Percentiles rank a stretch among this genome's conserved stretches.
Evolutionary conservation across 2,797 vertebrate species (phyloP).

Genomic region (Lutjanus campechanus): DNA sequence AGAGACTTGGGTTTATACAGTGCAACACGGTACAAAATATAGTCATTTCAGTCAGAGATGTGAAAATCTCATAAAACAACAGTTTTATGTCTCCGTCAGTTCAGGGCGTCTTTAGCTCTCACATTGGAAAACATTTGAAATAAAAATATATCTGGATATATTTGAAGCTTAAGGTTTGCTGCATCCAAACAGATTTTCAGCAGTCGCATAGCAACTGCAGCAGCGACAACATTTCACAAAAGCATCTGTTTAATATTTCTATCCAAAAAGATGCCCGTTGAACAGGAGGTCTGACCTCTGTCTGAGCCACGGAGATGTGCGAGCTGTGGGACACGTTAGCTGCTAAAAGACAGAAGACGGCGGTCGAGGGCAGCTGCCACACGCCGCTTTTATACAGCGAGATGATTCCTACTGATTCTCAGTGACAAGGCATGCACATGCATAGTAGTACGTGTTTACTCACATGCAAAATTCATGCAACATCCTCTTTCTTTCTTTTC

Average conservation of each 20-base stretch:
- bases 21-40: neutral
- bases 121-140: neutral
- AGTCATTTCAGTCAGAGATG: neutral
- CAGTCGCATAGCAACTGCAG: slow-evolving; percentile 18
- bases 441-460: neutral
- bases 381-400: neutral
- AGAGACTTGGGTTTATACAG: neutral
- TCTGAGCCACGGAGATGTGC: slow-evolving; percentile 24
- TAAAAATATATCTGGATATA: neutral
- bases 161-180: slow-evolving; percentile 14
- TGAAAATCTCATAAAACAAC: neutral
- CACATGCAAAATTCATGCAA: neutral
- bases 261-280: slow-evolving; percentile 20
- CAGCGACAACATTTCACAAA: slow-evolving; percentile 13
- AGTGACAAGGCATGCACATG: neutral
- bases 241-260: slow-evolving; percentile 38
- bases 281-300: slow-evolving; percentile 39
- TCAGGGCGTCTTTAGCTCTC: neutral
- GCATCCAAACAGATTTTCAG: neutral
- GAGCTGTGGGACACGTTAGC: slow-evolving; percentile 34
- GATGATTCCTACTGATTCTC: slow-evolving; percentile 37
- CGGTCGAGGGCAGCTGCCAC: slow-evolving; percentile 49
- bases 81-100: slow-evolving; percentile 1
- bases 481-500: neutral
- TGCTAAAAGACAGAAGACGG: slow-evolving; percentile 22